Evolutionary conservation across 1,140 invertebrate genomes (phyloP), one percentile per base, ranked within the genome.

Genomic region (Potamilus streckersoni): DNA sequence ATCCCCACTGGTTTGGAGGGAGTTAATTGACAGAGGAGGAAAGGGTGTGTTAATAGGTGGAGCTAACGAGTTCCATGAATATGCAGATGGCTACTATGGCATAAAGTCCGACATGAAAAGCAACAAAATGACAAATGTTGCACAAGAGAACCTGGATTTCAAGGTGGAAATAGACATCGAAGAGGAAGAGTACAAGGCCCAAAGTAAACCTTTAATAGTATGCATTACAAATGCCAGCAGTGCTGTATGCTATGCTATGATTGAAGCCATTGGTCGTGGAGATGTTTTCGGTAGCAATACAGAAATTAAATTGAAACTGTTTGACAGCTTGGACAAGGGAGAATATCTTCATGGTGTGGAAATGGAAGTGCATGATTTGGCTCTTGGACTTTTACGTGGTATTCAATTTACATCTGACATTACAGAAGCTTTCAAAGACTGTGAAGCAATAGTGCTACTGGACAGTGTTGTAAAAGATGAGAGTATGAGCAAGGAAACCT

Each of bases 1-100:
- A 69, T 90, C 89, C 0, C 90, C 90, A 27, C 75, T 91, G n/a
- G 81, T 90, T n/a, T 91, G 90, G 90, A 71, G 90, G 31, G 90
- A 91, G 77, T 66, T 91, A 65, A 85, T 90, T 20, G 88, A 90
- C 71, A 77, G 88, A 27, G 90, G 90, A 31, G 89, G 90, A 5
- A 90, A 90, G 79, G 88, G 88, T n/a, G 85, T 89, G n/a, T 81
- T 90, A 13, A 89, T 91, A 68, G 90, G 90, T 60, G 89, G 86
- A 56, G 84, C 86, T 1, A 90, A 90, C 82, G 90, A 90, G 58
- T 90, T 90, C 68, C 89, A 90, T 74, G 89, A 90, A 79, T 90
- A 90, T 83, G 85, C 84, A 6, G 72, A 84, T 60, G 87, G 83
- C 14, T 90, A 90, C 78, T 90, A 90, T 80, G 86, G 86, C 20